Conservation (phyloP, 1,140 invertebrate genomes). For the Mactra quadrangularis region DNA sequence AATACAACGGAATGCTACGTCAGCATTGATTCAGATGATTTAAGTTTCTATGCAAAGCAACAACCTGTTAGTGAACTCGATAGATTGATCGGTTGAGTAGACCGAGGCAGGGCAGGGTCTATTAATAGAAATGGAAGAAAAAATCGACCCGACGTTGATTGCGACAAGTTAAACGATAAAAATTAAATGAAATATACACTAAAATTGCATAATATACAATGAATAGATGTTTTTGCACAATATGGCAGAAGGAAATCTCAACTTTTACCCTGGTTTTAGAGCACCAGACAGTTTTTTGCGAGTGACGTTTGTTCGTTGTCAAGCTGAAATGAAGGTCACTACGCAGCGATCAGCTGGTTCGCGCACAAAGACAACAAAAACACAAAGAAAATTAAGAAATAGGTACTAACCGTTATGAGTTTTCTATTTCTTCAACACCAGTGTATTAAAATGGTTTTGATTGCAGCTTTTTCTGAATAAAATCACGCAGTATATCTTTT, state of each 20-base stretch:
- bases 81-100: constrained; percentile 17
- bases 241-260: constrained; percentile 2
- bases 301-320: constrained; percentile 53
- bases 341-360: constrained; percentile 45
- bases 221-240: constrained; percentile 1
- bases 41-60: too few relatives aligned
- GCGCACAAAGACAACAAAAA: constrained; percentile 1
- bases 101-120: background rate
- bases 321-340: constrained; percentile 55
- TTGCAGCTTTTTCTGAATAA: background rate
- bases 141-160: background rate
- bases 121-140: constrained; percentile 4
- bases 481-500: background rate
- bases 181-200: background rate
- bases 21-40: too few relatives aligned
- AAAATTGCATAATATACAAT: constrained; percentile 6
- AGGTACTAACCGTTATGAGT: too few relatives aligned
- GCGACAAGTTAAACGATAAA: background rate
- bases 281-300: constrained; percentile 8
- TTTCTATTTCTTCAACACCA: too few relatives aligned
- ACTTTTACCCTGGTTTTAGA: background rate
- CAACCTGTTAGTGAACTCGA: background rate
- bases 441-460: background rate
- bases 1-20: too few relatives aligned
- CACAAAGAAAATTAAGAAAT: too few relatives aligned